Evolutionary conservation across 2,113 vertebrate genomes (phyloP).

Genomic region (Motacilla alba): DNA sequence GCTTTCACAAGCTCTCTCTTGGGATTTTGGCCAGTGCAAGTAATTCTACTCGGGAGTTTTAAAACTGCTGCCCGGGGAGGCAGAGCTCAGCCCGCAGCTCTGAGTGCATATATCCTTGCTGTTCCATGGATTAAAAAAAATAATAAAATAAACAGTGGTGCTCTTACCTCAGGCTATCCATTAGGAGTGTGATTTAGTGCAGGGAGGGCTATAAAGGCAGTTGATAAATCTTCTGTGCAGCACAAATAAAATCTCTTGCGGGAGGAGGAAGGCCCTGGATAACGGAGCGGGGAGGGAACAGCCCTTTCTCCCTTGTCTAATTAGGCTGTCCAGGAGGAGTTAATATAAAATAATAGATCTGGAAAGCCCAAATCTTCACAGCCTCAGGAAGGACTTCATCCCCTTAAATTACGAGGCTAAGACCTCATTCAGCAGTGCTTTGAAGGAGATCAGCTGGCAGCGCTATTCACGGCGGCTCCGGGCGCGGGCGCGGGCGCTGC

Average conservation of each 20-base stretch:
- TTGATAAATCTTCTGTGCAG: conserved; percentile 36
- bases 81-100: neutral
- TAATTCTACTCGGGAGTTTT: neutral
- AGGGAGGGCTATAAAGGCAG: conserved; percentile 39
- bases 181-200: conserved; percentile 54
- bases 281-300: neutral
- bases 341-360: conserved; percentile 25
- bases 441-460: conserved; percentile 20
- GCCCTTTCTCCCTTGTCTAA: neutral
- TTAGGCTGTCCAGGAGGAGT: conserved; percentile 2
- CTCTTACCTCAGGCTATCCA: conserved; percentile 51
- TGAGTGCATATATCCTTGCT: neutral
- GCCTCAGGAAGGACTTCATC: conserved; percentile 26
- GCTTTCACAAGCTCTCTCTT: neutral
- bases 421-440: conserved; percentile 10
- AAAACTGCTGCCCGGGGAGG: neutral
- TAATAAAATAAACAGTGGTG: conserved; percentile 32
- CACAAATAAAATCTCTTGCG: conserved; percentile 23
- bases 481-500: neutral
- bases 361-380: neutral
- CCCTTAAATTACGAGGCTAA: conserved; percentile 28
- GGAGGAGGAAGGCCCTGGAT: neutral
- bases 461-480: neutral
- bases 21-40: neutral
- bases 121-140: conserved; percentile 10